phyloP scores from a whole-genome alignment of 2,113 vertebrate species.

The Cephalopholis sonnerati region DNA sequence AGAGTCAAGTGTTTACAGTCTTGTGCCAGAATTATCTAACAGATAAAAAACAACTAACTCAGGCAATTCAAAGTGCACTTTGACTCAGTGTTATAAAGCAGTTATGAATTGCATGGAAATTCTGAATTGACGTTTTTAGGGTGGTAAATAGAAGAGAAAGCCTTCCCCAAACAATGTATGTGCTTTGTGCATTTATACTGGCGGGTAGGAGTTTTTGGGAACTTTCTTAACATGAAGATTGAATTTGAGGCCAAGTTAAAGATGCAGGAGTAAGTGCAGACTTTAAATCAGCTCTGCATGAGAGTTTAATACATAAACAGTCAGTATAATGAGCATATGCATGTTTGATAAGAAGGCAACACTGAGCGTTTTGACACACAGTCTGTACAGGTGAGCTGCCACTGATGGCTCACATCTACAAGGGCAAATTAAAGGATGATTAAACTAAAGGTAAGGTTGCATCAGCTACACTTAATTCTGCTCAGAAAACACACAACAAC shows the following conservation, averaged over 20 bases:
- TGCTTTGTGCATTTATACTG: background rate
- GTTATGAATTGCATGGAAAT: background rate
- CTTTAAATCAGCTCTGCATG: background rate
- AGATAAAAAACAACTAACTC: background rate
- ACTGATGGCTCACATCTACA: background rate
- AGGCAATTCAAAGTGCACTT: background rate
- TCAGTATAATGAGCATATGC: background rate
- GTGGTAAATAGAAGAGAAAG: too few relatives aligned
- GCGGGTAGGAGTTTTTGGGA: background rate
- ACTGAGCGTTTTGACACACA: background rate
- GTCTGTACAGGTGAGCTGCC: too few relatives aligned
- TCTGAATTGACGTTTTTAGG: background rate
- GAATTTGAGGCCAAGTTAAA: background rate
- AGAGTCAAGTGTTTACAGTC: background rate
- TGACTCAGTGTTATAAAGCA: background rate
- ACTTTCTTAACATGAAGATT: background rate
- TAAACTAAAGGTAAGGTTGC: background rate
- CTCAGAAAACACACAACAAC: background rate
- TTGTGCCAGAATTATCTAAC: background rate
- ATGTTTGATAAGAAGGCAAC: background rate
- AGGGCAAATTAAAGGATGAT: too few relatives aligned
- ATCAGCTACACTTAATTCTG: constrained; percentile 15
- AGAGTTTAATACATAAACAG: background rate
- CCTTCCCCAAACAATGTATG: too few relatives aligned
- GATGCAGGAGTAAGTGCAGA: background rate